phyloP scores from a whole-genome alignment of 2,113 vertebrate genomes.

The Lamprologus callipterus region DNA sequence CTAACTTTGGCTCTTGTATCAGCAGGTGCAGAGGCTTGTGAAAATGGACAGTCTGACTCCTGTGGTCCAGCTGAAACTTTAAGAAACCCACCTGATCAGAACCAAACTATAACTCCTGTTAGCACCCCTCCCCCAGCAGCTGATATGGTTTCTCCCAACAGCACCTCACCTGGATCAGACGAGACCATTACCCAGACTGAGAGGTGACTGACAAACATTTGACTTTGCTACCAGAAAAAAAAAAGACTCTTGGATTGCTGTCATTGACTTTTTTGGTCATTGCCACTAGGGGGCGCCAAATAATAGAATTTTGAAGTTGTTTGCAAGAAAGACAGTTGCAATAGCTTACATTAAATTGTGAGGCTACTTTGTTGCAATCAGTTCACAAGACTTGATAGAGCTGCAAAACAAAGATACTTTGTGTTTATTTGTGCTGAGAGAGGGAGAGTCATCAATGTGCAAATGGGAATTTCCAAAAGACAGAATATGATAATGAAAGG shows the following conservation, averaged over 20 bases:
- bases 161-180: not conserved
- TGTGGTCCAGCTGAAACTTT: not conserved
- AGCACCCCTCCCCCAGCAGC: not conserved
- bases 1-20: not conserved
- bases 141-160: not conserved
- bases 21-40: slow-evolving; percentile 68
- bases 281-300: not conserved
- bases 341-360: not conserved
- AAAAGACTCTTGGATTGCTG: not conserved
- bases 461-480: not conserved
- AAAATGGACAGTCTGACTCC: not conserved
- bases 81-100: not conserved
- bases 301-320: not conserved
- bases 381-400: not conserved
- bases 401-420: not conserved
- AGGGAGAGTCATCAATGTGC: not conserved
- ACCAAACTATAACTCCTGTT: not conserved
- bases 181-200: not conserved
- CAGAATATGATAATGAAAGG: not conserved
- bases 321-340: not conserved
- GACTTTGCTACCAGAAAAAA: not conserved
- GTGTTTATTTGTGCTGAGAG: not conserved
- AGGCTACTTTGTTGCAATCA: not conserved
- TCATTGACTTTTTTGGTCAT: not conserved
- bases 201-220: slow-evolving; percentile 29